Evolutionary conservation across 2,888 invertebrate species (phyloP).

Genomic region (Timema cristinae): DNA sequence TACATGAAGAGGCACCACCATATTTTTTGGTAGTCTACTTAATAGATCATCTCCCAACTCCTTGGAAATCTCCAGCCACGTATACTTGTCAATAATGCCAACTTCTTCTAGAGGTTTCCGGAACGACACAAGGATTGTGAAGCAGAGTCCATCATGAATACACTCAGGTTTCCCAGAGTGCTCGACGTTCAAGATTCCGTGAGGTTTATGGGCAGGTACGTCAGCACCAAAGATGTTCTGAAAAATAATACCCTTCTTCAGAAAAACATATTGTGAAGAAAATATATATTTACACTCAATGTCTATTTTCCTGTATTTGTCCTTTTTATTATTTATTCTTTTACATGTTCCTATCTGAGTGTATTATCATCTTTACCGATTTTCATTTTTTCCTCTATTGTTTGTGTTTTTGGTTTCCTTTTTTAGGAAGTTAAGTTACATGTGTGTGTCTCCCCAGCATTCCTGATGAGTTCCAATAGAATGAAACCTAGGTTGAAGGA

Average conservation of each 20-base stretch:
- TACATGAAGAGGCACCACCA: constrained; percentile 76
- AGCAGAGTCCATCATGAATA: constrained; percentile 69
- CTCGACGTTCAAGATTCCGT: constrained; percentile 74
- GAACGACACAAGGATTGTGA: constrained; percentile 79
- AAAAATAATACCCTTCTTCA: constrained; percentile 25
- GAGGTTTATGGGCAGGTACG: constrained; percentile 77
- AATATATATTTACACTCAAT: constrained; percentile 6
- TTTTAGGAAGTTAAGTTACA: too few species aligned
- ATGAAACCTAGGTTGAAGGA: too few species aligned
- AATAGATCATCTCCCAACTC: constrained; percentile 65
- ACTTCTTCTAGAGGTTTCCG: constrained; percentile 82
- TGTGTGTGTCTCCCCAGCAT: too few species aligned
- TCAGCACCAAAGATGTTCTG: constrained; percentile 83
- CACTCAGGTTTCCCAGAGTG: constrained; percentile 52
- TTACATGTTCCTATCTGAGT: too few species aligned
- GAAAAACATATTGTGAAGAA: constrained; percentile 6
- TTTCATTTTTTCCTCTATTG: too few species aligned
- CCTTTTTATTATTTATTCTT: not conserved
- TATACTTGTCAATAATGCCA: constrained; percentile 80
- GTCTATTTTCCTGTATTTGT: not conserved
- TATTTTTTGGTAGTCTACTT: constrained; percentile 67
- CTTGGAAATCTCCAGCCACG: constrained; percentile 77
- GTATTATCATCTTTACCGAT: not conserved
- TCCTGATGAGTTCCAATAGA: too few species aligned
- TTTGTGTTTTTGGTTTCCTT: too few species aligned